phyloP scores from a whole-genome alignment of 2,888 invertebrate species.

The Vandiemenella viatica region DNA sequence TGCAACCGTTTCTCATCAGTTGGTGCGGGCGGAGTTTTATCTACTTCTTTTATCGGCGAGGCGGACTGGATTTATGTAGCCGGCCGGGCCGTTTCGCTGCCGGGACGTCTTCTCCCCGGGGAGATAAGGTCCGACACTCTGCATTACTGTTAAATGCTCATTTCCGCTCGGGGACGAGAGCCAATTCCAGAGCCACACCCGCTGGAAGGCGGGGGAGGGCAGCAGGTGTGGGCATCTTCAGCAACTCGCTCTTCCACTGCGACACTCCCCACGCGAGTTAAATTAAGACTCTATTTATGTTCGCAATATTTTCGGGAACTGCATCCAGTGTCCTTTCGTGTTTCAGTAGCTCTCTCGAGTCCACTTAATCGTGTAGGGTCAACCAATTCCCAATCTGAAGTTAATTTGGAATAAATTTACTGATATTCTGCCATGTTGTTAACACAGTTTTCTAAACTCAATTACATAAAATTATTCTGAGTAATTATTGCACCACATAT shows the following conservation, averaged over 20 bases:
- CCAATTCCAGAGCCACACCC: neutral
- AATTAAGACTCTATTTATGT: too few species aligned
- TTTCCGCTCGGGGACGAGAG: slow-evolving; percentile 6
- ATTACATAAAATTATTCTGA: too few species aligned
- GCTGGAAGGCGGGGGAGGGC: neutral
- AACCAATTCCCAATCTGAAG: too few species aligned
- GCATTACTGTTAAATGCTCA: slow-evolving; percentile 15
- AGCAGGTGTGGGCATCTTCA: neutral
- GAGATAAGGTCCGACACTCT: slow-evolving; percentile 7
- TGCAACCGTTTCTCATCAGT: neutral
- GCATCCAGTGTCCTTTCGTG: too few species aligned
- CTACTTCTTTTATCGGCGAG: slow-evolving; percentile 14
- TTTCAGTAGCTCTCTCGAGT: too few species aligned
- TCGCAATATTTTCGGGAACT: too few species aligned
- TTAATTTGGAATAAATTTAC: too few species aligned
- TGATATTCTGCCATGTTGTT: too few species aligned
- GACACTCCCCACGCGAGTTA: neutral
- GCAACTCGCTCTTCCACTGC: neutral
- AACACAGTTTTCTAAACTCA: too few species aligned
- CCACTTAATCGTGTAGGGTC: too few species aligned
- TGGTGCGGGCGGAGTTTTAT: slow-evolving; percentile 4
- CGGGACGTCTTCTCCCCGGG: neutral
- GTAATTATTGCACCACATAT: too few species aligned
- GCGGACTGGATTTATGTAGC: slow-evolving; percentile 12
- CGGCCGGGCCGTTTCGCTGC: slow-evolving; percentile 6